These are phyloP conservation scores for Hirtodrosophila confusa DNA, from an alignment of 2,888 invertebrate genomes.

Conservation along the genomic window DNA sequence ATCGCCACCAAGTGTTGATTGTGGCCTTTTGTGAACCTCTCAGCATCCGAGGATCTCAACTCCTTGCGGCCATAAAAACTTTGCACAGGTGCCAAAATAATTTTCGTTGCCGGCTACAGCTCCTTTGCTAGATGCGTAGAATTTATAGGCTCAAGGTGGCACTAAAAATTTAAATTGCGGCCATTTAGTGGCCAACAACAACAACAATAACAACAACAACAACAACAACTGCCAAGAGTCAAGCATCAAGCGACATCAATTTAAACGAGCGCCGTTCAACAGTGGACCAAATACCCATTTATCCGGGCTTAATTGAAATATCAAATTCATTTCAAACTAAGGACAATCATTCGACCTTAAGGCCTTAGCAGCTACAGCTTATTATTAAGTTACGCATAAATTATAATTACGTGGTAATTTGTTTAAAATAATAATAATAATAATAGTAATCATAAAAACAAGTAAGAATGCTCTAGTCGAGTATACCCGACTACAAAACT, in stretches of 20 bases:
- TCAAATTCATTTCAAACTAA: too few relatives aligned
- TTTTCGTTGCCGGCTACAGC: conserved; percentile 21
- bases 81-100: conserved; percentile 62
- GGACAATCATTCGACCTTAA: too few relatives aligned
- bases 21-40: conserved; percentile 57
- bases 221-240: conserved; percentile 18
- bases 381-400: too few relatives aligned
- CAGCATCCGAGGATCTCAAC: conserved; percentile 18
- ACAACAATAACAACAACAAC: conserved; percentile 6
- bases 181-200: conserved; percentile 62
- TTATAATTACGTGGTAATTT: too few relatives aligned
- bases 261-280: conserved; percentile 62
- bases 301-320: too few relatives aligned
- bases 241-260: conserved; percentile 61
- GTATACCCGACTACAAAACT: too few relatives aligned
- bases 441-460: too few relatives aligned
- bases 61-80: conserved; percentile 46
- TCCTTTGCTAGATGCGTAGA: conserved; percentile 47
- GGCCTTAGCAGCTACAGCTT: too few relatives aligned
- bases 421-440: too few relatives aligned
- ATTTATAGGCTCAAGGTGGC: conserved; percentile 67
- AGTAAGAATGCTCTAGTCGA: too few relatives aligned
- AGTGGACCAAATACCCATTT: too few relatives aligned
- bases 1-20: conserved; percentile 65
- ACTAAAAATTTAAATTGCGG: conserved; percentile 75